Percentiles rank a stretch among this genome's conserved stretches.
phyloP scores from a whole-genome alignment of 2,888 invertebrate species.

The Lithosia quadra region DNA sequence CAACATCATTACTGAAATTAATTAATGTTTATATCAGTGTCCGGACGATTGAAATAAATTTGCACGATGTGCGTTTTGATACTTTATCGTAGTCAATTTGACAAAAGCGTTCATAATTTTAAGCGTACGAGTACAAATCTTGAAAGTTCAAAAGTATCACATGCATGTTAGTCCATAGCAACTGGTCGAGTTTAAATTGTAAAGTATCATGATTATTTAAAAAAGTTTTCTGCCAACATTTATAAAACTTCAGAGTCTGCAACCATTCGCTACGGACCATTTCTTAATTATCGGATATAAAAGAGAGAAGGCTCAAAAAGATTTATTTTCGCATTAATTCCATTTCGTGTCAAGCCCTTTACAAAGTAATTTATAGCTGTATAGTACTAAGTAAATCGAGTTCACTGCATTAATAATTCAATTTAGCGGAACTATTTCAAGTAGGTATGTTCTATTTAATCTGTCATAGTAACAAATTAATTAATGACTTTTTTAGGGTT shows the following conservation, averaged over 20 bases:
- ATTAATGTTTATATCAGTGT: neutral
- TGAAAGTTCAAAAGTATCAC: neutral
- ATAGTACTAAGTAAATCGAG: neutral
- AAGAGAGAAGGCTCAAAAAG: slow-evolving; percentile 10
- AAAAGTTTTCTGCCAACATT: neutral
- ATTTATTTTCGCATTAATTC: slow-evolving; percentile 13
- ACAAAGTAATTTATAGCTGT: slow-evolving; percentile 7
- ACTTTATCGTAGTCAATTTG: neutral
- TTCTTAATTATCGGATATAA: slow-evolving; percentile 14
- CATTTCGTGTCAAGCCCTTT: slow-evolving; percentile 9
- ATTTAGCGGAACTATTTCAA: neutral
- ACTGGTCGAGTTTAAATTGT: neutral
- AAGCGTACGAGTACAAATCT: too few species aligned
- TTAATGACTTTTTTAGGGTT: neutral
- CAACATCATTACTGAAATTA: neutral
- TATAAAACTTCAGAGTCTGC: neutral
- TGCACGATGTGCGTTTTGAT: neutral
- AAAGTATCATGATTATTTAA: neutral
- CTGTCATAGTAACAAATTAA: neutral
- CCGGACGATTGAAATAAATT: too few species aligned
- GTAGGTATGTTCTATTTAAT: neutral
- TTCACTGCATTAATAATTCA: neutral
- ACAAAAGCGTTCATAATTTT: neutral
- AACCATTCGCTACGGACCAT: neutral
- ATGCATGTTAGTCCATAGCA: too few species aligned